Evolutionary conservation across 2,888 invertebrate genomes (phyloP).

Genomic region (Catocala sponsa): DNA sequence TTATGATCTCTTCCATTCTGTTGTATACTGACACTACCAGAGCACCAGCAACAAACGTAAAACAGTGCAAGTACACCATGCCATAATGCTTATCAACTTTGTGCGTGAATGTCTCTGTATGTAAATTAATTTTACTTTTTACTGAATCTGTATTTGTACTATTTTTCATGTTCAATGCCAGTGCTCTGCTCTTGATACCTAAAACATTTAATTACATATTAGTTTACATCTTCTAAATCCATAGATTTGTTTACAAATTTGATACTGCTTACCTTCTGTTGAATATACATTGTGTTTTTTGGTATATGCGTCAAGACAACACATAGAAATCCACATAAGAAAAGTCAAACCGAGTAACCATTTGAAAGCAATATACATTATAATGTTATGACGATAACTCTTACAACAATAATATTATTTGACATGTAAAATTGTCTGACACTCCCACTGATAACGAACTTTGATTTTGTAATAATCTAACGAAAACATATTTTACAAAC

Average conservation of each 20-base stretch:
- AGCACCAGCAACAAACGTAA: slow-evolving; percentile 70
- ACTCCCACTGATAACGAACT: slow-evolving; percentile 48
- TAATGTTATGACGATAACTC: slow-evolving; percentile 30
- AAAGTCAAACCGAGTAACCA: slow-evolving; percentile 73
- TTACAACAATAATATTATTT: slow-evolving; percentile 36
- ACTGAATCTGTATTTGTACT: slow-evolving; percentile 22
- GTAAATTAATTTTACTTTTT: slow-evolving; percentile 22
- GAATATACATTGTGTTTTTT: slow-evolving; percentile 39
- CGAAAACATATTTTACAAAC: slow-evolving; percentile 59
- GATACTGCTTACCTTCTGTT: slow-evolving; percentile 43
- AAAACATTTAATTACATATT: slow-evolving; percentile 16
- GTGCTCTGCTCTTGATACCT: slow-evolving; percentile 32
- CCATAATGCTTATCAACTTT: slow-evolving; percentile 30
- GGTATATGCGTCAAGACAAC: slow-evolving; percentile 60
- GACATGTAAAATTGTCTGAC: slow-evolving; percentile 31
- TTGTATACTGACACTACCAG: slow-evolving; percentile 64
- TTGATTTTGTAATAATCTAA: slow-evolving; percentile 61
- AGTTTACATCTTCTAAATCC: too few relatives aligned
- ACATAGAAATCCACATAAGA: slow-evolving; percentile 75
- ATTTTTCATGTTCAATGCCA: slow-evolving; percentile 37
- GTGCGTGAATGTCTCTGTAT: slow-evolving; percentile 22
- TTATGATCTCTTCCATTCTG: slow-evolving; percentile 62
- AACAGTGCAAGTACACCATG: slow-evolving; percentile 53
- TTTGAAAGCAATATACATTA: slow-evolving; percentile 82
- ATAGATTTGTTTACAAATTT: too few relatives aligned